Base-by-base conservation (phyloP, 2,113 vertebrate genomes). In the Aix galericulata region DNA sequence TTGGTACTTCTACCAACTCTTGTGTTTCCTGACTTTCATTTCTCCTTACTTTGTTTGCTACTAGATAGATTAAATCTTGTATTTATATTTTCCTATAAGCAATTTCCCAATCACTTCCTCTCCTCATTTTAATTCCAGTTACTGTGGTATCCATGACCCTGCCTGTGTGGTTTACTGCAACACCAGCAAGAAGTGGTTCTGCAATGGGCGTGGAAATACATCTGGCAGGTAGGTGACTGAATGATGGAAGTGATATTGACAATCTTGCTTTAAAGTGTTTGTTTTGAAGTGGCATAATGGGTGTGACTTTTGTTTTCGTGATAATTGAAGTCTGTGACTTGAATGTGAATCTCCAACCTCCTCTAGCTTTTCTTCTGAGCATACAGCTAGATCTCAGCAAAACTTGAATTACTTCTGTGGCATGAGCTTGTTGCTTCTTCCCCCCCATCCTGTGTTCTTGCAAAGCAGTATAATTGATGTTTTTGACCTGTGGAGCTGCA, bases 161-260 rank as follows among this genome's bases (percentile, higher is more conserved):
- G 99, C 99, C 3, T 99, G 99, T 84, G 99, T 99, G 85, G 99
- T 99, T 75, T 99, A 99, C 97, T 99, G 99, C 94, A 99, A 99
- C 93, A 99, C 99, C 96, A 99, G 99, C 98, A 99, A 99, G 95
- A 99, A 99, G 96, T 99, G 99, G 99, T 99, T 99, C 98, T 99
- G 99, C 86, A 99, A 99, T 1, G 99, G 99, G 13, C 99, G 99
- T 94, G 99, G 99, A 1, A 99, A 99, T 94, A 99, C 99, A 71
- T 99, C 99, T 91, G 99, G 99, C 98, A 99, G 99, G 99, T 99
- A 95, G 92, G 50, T 14, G 14, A 16, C 12, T 75, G 14, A 23
- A 8, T 13, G 3, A 1, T 7, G 50, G 66, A 5, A n/a, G 18
- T 6, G 12, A 10, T 12, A 13, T 2, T 27, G 32, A 6, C 29